These are phyloP conservation scores for Amphiprion ocellaris DNA, from an alignment of 2,113 vertebrate genomes.

Conservation along the genomic window DNA sequence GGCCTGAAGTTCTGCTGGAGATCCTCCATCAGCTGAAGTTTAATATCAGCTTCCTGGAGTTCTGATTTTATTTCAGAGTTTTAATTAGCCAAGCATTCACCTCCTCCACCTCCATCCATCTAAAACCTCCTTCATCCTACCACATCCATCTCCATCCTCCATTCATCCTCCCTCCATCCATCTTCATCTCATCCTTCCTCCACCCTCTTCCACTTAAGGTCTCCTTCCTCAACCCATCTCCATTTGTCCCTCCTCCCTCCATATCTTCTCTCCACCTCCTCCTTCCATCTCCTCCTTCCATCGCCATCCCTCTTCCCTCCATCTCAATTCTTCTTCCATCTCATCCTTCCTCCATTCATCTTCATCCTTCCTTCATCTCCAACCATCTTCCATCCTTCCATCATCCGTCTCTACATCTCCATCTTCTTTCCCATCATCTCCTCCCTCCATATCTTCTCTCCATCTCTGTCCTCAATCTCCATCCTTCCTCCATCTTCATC, in stretches of 20 bases:
- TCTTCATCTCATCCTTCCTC: slow-evolving; percentile 16
- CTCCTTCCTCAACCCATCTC: too few relatives aligned
- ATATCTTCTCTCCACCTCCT: too few relatives aligned
- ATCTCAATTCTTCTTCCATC: background rate
- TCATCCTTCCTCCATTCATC: slow-evolving; percentile 25
- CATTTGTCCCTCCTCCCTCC: background rate
- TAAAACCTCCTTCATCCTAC: background rate
- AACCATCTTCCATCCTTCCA: too few relatives aligned
- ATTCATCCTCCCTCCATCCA: background rate
- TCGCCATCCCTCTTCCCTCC: too few relatives aligned
- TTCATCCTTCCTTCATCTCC: too few relatives aligned
- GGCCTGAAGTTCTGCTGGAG: slow-evolving; percentile 64
- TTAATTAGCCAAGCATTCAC: slow-evolving; percentile 78
- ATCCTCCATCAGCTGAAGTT: slow-evolving; percentile 79
- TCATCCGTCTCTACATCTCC: too few relatives aligned
- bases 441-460: too few relatives aligned
- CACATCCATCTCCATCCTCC: slow-evolving; percentile 15
- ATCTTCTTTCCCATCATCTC: too few relatives aligned
- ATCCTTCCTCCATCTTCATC: too few relatives aligned
- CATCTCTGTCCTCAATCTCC: too few relatives aligned
- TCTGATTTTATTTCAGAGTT: slow-evolving; percentile 68
- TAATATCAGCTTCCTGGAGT: slow-evolving; percentile 77
- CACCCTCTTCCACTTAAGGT: too few relatives aligned
- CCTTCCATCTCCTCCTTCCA: too few relatives aligned
- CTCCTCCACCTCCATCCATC: slow-evolving; percentile 14